Evolutionary conservation across 2,888 invertebrate species (phyloP).

Genomic region (Baronia brevicornis): DNA sequence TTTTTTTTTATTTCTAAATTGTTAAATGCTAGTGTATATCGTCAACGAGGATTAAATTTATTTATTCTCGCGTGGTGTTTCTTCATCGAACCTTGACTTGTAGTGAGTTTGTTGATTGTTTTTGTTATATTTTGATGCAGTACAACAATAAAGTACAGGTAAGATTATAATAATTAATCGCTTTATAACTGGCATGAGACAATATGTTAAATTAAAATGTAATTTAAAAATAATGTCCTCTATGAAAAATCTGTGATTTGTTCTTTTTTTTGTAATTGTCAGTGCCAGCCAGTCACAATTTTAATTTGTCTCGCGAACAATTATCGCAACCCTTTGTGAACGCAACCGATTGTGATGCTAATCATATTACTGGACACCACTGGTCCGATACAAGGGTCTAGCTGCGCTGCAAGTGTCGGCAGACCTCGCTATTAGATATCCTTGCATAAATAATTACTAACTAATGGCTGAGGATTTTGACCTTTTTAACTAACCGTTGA

Average conservation of each 20-base stretch:
- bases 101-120: constrained; percentile 62
- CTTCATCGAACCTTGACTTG: constrained; percentile 52
- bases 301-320: constrained; percentile 33
- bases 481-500: constrained; percentile 34
- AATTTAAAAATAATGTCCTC: not conserved
- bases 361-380: constrained; percentile 27
- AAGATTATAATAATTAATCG: too few relatives aligned
- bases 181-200: too few relatives aligned
- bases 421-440: constrained; percentile 50
- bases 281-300: constrained; percentile 12
- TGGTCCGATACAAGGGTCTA: constrained; percentile 38
- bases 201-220: too few relatives aligned
- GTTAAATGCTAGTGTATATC: constrained; percentile 42
- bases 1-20: constrained; percentile 22
- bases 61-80: constrained; percentile 36
- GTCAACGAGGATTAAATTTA: constrained; percentile 38
- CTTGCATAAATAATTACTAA: constrained; percentile 62
- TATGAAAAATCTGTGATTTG: constrained; percentile 3
- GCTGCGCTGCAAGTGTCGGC: constrained; percentile 42
- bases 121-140: constrained; percentile 43
- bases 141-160: too few relatives aligned
- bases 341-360: constrained; percentile 53
- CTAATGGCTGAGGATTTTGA: constrained; percentile 17
- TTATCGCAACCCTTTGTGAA: constrained; percentile 37
- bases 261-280: constrained; percentile 17